phyloP scores from a whole-genome alignment of 2,797 vertebrate genomes.

The Falco rusticolus region DNA sequence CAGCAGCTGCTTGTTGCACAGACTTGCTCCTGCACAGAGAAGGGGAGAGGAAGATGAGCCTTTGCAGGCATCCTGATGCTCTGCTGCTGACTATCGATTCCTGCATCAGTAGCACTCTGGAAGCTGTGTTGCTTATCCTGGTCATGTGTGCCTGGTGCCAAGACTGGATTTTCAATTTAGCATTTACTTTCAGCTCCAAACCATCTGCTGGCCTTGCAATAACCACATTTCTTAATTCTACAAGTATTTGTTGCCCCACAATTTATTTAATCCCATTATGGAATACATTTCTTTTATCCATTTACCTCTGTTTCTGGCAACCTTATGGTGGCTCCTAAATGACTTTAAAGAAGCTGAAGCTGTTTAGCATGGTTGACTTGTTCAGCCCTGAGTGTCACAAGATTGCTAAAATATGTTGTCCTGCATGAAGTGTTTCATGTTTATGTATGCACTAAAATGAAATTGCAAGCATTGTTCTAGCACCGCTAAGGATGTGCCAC shows the following conservation, averaged over 20 bases:
- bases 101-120: not conserved
- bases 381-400: not conserved
- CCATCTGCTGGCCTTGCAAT: not conserved
- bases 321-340: not conserved
- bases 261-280: not conserved
- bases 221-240: not conserved
- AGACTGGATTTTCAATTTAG: not conserved
- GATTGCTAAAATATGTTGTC: not conserved
- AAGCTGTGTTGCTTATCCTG: not conserved
- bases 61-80: not conserved
- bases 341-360: not conserved
- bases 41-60: not conserved
- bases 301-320: not conserved
- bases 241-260: not conserved
- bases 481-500: not conserved
- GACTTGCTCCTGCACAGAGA: not conserved
- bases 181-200: not conserved
- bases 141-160: rapidly evolving
- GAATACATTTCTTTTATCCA: not conserved
- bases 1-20: not conserved
- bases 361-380: not conserved
- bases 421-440: not conserved
- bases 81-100: not conserved
- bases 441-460: not conserved
- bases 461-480: not conserved